Conservation (phyloP, 2,888 invertebrate species). For the Chesias legatella region DNA sequence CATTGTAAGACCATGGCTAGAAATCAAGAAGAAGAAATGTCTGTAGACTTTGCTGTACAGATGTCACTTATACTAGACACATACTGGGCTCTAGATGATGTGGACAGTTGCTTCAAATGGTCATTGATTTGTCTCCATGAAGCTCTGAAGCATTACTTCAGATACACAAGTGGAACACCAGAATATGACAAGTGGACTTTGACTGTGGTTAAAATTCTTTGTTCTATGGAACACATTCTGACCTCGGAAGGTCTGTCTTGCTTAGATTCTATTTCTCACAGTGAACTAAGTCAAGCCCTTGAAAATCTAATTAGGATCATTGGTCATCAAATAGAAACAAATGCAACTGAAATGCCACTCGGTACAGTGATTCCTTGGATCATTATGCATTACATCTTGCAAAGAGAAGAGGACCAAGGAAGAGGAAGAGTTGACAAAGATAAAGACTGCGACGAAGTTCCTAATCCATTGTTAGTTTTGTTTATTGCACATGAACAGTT, state of each 20-base stretch:
- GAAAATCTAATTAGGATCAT: slow-evolving; percentile 88
- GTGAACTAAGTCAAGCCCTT: slow-evolving; percentile 83
- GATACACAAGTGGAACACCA: slow-evolving; percentile 60
- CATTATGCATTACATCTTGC: slow-evolving; percentile 88
- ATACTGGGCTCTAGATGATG: slow-evolving; percentile 82
- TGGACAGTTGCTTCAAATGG: slow-evolving; percentile 87
- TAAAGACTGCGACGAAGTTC: slow-evolving; percentile 80
- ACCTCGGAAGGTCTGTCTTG: slow-evolving; percentile 65
- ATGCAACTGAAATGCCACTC: slow-evolving; percentile 82
- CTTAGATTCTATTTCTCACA: slow-evolving; percentile 77
- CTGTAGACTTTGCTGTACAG: slow-evolving; percentile 79
- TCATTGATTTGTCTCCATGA: slow-evolving; percentile 88
- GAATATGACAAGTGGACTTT: slow-evolving; percentile 72
- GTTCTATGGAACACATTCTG: slow-evolving; percentile 70
- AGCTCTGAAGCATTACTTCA: slow-evolving; percentile 83
- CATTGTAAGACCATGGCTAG: slow-evolving; percentile 68
- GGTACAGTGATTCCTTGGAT: slow-evolving; percentile 90
- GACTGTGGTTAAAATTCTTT: slow-evolving; percentile 67
- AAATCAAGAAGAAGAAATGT: slow-evolving; percentile 68
- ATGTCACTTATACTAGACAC: slow-evolving; percentile 83
- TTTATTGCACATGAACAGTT: slow-evolving; percentile 92
- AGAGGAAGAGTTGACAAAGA: slow-evolving; percentile 74
- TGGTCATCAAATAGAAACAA: slow-evolving; percentile 89
- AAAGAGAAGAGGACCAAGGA: slow-evolving; percentile 85
- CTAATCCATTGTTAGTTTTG: slow-evolving; percentile 87